phyloP scores from a whole-genome alignment of 2,888 invertebrate species.

The Apodemia hepburni region DNA sequence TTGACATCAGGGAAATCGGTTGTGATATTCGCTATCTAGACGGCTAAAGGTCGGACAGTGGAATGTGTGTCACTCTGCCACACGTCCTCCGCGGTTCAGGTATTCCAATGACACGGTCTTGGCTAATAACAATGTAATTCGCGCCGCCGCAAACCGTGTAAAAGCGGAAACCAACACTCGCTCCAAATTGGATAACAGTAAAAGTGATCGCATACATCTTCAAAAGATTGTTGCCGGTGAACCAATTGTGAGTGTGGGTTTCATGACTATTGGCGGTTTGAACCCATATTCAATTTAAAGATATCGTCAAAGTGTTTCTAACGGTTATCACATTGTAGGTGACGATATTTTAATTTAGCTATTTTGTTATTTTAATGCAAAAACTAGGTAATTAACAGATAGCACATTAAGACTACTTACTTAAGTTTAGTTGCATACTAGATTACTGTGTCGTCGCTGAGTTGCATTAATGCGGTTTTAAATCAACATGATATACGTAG shows the following conservation, averaged over 20 bases:
- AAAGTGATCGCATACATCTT: conserved; percentile 75
- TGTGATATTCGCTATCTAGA: conserved; percentile 28
- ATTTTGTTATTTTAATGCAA: no score
- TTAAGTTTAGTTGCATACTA: no score
- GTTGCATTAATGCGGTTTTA: no score
- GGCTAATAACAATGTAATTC: conserved; percentile 64
- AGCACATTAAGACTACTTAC: no score
- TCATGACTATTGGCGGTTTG: conserved; percentile 59
- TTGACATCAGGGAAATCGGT: conserved; percentile 38
- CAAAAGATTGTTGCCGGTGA: conserved; percentile 57
- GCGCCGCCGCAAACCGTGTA: conserved; percentile 71
- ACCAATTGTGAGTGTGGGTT: conserved; percentile 44
- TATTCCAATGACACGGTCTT: conserved; percentile 60
- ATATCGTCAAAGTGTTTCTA: conserved; percentile 29
- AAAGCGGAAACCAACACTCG: conserved; percentile 74
- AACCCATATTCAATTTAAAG: conserved; percentile 47
- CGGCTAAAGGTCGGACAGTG: conserved; percentile 40
- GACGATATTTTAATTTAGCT: neutral
- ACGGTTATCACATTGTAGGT: conserved; percentile 2
- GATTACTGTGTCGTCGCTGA: no score
- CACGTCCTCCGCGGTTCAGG: conserved; percentile 51
- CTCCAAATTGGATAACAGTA: conserved; percentile 78
- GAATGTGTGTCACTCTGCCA: conserved; percentile 66
- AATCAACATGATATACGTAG: no score
- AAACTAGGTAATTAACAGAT: no score